Evolutionary conservation across 2,888 invertebrate species (phyloP).

Genomic region (Falcaria lacertinaria): DNA sequence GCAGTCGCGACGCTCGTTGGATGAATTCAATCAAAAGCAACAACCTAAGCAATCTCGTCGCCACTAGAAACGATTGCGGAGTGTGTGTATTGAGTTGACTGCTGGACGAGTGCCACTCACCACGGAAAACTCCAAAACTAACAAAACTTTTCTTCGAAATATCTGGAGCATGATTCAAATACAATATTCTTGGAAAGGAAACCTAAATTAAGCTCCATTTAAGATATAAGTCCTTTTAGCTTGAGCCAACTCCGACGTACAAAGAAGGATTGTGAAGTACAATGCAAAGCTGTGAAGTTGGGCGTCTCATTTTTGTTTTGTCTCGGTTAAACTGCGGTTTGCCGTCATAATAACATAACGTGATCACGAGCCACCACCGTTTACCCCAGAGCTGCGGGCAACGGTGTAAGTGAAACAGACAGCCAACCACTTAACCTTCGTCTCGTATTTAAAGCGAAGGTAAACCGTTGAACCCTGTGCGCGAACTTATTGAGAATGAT

Average conservation of each 20-base stretch:
- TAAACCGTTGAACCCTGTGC: constrained; percentile 54
- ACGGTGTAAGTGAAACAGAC: constrained; percentile 69
- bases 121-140: constrained; percentile 36
- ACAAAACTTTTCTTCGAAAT: constrained; percentile 40
- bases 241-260: constrained; percentile 16
- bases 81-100: constrained; percentile 61
- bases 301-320: constrained; percentile 39
- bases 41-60: constrained; percentile 69
- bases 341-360: constrained; percentile 51
- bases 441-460: constrained; percentile 61
- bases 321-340: constrained; percentile 37
- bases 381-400: constrained; percentile 48
- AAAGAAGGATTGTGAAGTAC: constrained; percentile 15
- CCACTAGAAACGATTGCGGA: constrained; percentile 60
- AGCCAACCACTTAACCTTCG: constrained; percentile 69
- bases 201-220: constrained; percentile 18
- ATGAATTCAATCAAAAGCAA: constrained; percentile 74
- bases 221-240: constrained; percentile 19
- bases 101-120: constrained; percentile 45
- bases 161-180: constrained; percentile 27
- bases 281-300: constrained; percentile 31
- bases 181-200: constrained; percentile 21
- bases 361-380: constrained; percentile 49
- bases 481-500: constrained; percentile 7
- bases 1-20: constrained; percentile 25